Base-by-base conservation (phyloP, 2,113 vertebrate genomes). In the Melozone crissalis region DNA sequence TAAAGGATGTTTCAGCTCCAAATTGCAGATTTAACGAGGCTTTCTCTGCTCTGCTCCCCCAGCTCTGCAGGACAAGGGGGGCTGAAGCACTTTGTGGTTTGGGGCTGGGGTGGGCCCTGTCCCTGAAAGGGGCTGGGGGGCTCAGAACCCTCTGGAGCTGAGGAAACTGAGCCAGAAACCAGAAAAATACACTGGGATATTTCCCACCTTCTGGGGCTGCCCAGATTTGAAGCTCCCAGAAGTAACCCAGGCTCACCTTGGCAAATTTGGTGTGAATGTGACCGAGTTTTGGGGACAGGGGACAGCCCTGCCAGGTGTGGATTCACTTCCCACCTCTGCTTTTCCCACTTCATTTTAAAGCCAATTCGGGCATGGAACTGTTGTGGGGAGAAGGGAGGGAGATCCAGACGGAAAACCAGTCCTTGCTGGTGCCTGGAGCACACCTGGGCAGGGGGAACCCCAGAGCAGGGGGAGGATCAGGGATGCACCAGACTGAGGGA, bases 1-100 rank as follows among this genome's bases (percentile, higher is more conserved):
- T 93, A 87, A 84, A 94, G 91, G 87, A 59, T 77, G 81, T 87
- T 94, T 78, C 92, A 59, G 47, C 84, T 82, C 73, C 61, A 93
- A 89, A 91, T 63, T 43, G 69, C 5, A 0, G 55, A 39, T 91
- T 87, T 87, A 87, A 89, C 4, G 10, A 80, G 35, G 41, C 61
- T 91, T 87, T 74, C 1, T 0, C 73, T 87, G 73, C 73, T 81
- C 57, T 12, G 57, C 77, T 84, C 41, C 67, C 46, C n/a, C 35
- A 23, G 5, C 37, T 72, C 69, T 17, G 9, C 61, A 47, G 69
- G 63, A 39, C 59, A 7, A 22, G 51, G 3, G 5, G 84, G 22
- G n/a, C 37, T 71, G 5, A 6, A 22, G 3, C 35, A 5, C 55
- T 13, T 51, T 51, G 12, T 47, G n/a, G 2, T 23, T 39, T 46